Percentiles rank a stretch among this genome's conserved stretches.
These are phyloP conservation scores for Hylyphantes graminicola DNA, from an alignment of 1,140 invertebrate genomes.

Conservation along the genomic window DNA sequence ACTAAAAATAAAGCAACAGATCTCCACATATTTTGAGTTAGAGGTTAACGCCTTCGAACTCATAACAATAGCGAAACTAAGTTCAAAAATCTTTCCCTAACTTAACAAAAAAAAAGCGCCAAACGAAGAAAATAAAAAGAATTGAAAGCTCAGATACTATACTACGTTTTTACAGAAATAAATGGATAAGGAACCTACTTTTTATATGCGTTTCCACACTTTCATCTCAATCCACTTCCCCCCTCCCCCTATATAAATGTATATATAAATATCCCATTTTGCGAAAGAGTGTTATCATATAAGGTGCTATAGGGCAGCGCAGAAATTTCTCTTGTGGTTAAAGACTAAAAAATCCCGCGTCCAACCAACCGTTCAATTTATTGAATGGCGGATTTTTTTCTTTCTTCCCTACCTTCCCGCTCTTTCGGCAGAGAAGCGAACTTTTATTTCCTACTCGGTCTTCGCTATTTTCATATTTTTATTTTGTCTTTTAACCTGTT, in stretches of 20 bases:
- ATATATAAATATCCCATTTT: constrained; percentile 60
- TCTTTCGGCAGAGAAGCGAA: background rate
- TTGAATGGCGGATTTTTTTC: constrained; percentile 49
- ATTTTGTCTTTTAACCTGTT: constrained; percentile 50
- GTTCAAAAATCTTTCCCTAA: constrained; percentile 18
- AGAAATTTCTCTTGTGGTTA: constrained; percentile 53
- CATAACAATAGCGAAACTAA: constrained; percentile 29
- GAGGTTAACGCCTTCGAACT: too few species aligned
- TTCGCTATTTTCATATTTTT: constrained; percentile 21
- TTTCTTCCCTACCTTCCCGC: background rate
- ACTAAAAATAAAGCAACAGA: too few species aligned
- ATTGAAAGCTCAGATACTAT: constrained; percentile 15
- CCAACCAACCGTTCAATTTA: constrained; percentile 58
- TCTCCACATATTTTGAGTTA: too few species aligned
- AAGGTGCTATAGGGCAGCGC: constrained; percentile 51
- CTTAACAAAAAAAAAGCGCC: constrained; percentile 1
- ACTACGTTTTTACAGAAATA: constrained; percentile 43
- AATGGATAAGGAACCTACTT: constrained; percentile 43
- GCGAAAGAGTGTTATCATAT: constrained; percentile 46
- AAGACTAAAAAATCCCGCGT: constrained; percentile 39
- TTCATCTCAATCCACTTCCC: constrained; percentile 57
- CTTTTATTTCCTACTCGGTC: constrained; percentile 3
- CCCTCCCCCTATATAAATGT: constrained; percentile 25
- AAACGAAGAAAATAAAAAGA: background rate
- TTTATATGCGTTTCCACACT: constrained; percentile 53